These are phyloP conservation scores for Martes flavigula DNA, from an alignment of 2,797 vertebrate genomes.

Conservation along the genomic window DNA sequence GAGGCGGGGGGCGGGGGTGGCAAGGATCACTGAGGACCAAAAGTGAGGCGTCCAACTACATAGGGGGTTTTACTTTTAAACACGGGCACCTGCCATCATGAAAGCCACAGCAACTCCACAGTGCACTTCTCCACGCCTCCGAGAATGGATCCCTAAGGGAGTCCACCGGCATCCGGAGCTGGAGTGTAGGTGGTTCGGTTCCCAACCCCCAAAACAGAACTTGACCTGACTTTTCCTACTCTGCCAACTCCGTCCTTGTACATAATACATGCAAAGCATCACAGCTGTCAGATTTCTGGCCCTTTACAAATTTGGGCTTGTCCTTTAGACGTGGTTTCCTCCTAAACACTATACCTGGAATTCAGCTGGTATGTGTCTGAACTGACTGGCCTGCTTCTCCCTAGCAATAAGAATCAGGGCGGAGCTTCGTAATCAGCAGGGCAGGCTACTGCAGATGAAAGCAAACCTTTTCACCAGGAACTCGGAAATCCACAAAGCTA, in stretches of 20 bases:
- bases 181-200: background rate
- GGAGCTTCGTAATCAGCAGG: background rate
- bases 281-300: background rate
- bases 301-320: background rate
- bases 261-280: background rate
- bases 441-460: background rate
- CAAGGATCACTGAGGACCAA: background rate
- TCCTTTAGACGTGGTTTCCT: background rate
- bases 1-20: too few species aligned
- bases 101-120: background rate
- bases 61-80: background rate
- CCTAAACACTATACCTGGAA: background rate
- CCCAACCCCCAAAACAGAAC: background rate
- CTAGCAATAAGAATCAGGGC: background rate
- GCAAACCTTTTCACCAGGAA: background rate
- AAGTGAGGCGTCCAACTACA: background rate
- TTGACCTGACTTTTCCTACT: background rate
- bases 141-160: background rate
- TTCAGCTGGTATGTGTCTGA: background rate
- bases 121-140: background rate
- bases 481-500: background rate
- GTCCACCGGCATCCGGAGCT: background rate
- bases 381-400: background rate
- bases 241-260: background rate
- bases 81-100: too few species aligned